Conservation (phyloP, 2,113 vertebrate species). For the Pangasianodon hypophthalmus region DNA sequence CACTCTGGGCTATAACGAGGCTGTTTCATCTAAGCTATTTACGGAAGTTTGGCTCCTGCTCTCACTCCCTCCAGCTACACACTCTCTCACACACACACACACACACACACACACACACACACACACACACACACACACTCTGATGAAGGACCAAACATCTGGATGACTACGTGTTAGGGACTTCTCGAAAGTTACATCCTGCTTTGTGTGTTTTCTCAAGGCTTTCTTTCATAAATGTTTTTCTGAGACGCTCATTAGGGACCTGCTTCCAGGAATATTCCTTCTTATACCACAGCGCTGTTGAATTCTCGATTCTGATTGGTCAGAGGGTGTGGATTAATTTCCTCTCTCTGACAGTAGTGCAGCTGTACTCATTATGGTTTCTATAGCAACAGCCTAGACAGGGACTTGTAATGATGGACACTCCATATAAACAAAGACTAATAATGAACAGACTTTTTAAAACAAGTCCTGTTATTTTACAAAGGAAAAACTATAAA, state of each 20-base stretch:
- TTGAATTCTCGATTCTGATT: background rate
- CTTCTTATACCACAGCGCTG: background rate
- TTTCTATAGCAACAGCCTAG: no score
- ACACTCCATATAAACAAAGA: background rate
- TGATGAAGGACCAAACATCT: background rate
- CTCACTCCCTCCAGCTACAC: conserved; percentile 11
- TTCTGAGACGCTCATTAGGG: background rate
- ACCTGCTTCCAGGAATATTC: background rate
- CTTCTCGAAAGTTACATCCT: conserved; percentile 9
- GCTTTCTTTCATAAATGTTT: background rate
- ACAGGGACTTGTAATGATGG: background rate
- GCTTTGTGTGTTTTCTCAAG: background rate
- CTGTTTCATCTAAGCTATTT: background rate
- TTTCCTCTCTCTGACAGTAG: no score
- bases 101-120: background rate
- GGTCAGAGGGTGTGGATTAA: background rate
- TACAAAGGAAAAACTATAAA: background rate
- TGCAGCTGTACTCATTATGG: no score
- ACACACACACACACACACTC: background rate
- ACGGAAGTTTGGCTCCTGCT: conserved; percentile 9
- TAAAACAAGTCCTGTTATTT: background rate
- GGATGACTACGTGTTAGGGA: background rate
- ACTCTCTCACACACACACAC: background rate
- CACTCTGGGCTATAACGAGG: background rate
- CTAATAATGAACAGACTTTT: background rate